Evolutionary conservation across 37 sponge, comb jelly and placozoan genomes (phyloP).

Genomic region (Theonella swinhoei): DNA sequence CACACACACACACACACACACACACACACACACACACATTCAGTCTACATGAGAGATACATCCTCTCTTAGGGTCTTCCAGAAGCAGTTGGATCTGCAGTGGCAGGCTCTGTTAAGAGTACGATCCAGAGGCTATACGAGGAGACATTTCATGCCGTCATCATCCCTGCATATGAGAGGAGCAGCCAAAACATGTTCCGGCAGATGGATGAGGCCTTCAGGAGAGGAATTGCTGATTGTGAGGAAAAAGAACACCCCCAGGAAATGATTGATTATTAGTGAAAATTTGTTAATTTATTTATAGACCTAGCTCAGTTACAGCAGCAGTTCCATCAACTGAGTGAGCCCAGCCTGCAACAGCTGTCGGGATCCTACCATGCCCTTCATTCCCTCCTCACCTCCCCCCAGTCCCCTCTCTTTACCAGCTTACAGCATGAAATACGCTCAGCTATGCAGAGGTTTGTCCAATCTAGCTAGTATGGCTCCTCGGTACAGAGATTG

Average conservation of each 20-base stretch:
- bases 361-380: constrained; percentile 14
- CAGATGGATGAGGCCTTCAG: constrained; percentile 79
- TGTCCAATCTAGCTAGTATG: neutral
- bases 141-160: constrained; percentile 42
- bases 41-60: neutral
- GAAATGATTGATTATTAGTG: no score
- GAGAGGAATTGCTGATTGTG: constrained; percentile 75
- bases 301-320: constrained; percentile 63
- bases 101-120: constrained; percentile 30
- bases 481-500: neutral
- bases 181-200: constrained; percentile 75
- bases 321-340: constrained; percentile 49
- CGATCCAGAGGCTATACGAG: constrained; percentile 26
- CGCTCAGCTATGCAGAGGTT: constrained; percentile 22
- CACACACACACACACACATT: no score
- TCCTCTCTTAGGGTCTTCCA: constrained; percentile 41
- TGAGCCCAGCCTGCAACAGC: constrained; percentile 44
- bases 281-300: no score
- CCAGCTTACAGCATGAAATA: constrained; percentile 37
- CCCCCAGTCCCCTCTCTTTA: constrained; percentile 31
- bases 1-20: no score
- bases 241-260: no score
- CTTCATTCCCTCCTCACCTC: constrained; percentile 27
- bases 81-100: constrained; percentile 44
- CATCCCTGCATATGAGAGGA: constrained; percentile 67